Evolutionary conservation across 2,113 vertebrate species (phyloP).

Genomic region (Ctenodactylus gundi): DNA sequence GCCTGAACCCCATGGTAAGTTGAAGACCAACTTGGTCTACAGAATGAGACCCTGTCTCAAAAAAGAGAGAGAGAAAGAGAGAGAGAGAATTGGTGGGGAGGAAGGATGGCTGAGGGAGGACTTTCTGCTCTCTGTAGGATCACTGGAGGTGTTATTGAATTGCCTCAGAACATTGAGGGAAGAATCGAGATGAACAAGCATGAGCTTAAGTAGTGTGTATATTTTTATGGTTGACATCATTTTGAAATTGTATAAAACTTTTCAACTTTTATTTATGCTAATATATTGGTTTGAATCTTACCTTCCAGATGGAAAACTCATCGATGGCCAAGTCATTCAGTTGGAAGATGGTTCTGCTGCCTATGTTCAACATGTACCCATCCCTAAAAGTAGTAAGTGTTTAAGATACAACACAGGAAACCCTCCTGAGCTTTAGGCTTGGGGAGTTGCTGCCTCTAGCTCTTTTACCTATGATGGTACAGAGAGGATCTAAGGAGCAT

Average conservation of each 20-base stretch:
- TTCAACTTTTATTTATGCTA: not conserved
- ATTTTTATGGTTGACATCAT: constrained; percentile 72
- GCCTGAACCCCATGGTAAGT: too few species aligned
- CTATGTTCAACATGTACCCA: constrained; percentile 96
- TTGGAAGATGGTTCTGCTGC: constrained; percentile 98
- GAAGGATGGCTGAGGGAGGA: constrained; percentile 75
- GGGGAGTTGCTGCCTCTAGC: not conserved
- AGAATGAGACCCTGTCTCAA: too few species aligned
- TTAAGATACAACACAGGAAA: constrained; percentile 29
- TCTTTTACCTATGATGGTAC: not conserved
- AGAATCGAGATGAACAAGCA: constrained; percentile 79
- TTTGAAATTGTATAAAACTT: constrained; percentile 75
- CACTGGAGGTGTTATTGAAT: constrained; percentile 75
- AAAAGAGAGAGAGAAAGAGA: too few species aligned
- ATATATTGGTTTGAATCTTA: constrained; percentile 53
- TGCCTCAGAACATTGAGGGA: constrained; percentile 76
- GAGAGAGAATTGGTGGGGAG: constrained; percentile 60
- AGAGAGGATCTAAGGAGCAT: not conserved
- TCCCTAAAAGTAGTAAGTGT: constrained; percentile 94
- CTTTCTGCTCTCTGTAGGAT: constrained; percentile 78
- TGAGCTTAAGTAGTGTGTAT: constrained; percentile 75
- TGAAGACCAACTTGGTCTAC: too few species aligned
- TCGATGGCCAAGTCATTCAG: constrained; percentile 98
- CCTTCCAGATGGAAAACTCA: constrained; percentile 94
- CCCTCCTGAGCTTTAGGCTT: not conserved